Evolutionary conservation across 2,888 invertebrate genomes (phyloP).

Genomic region (Phymatocera aterrima): DNA sequence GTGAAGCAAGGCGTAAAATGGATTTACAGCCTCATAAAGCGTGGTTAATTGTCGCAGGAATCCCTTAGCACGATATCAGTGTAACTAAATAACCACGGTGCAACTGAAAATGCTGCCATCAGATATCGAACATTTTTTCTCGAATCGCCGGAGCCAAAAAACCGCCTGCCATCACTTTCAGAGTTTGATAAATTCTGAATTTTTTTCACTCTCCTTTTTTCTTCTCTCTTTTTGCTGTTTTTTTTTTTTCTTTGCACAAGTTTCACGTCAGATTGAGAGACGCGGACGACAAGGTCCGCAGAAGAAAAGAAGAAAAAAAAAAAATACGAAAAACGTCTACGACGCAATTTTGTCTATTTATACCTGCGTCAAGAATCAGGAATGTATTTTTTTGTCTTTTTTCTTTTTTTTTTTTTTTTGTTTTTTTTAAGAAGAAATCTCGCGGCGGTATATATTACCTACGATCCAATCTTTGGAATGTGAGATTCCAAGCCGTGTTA

Average conservation of each 20-base stretch:
- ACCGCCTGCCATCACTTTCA: too few relatives aligned
- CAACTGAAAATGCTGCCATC: not conserved
- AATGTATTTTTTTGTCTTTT: not conserved
- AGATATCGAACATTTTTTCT: not conserved
- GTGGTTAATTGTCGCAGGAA: constrained; percentile 28
- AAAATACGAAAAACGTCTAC: not conserved
- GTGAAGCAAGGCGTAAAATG: constrained; percentile 28
- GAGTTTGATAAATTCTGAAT: not conserved
- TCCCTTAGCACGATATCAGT: not conserved
- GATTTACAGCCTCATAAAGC: constrained; percentile 31
- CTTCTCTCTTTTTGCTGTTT: not conserved
- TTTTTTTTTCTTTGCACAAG: not conserved
- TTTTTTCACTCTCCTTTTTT: not conserved
- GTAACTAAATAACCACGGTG: not conserved
- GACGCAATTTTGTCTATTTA: constrained; percentile 2
- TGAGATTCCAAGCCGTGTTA: too few relatives aligned
- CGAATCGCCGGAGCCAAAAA: not conserved
- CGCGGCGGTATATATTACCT: too few relatives aligned
- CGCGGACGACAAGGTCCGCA: not conserved
- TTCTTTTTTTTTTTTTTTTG: not conserved
- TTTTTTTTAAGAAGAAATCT: too few relatives aligned
- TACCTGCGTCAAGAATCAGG: not conserved
- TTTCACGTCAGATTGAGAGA: not conserved
- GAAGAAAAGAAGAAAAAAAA: not conserved
- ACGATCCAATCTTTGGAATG: too few relatives aligned